Evolutionary conservation across 37 sponge, comb jelly and placozoan genomes (phyloP).

Genomic region (Ephydatia muelleri): DNA sequence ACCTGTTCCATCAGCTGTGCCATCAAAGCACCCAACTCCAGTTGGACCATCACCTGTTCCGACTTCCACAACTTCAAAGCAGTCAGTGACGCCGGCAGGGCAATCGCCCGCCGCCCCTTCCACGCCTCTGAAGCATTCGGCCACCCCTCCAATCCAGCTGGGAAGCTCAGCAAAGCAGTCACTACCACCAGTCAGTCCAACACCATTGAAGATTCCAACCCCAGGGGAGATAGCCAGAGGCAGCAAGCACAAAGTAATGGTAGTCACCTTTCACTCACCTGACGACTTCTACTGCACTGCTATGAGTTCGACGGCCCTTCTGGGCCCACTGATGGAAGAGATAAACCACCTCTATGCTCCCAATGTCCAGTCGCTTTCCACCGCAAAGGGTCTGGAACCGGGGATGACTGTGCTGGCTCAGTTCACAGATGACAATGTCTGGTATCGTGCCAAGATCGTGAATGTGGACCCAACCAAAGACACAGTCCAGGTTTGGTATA

Average conservation of each 20-base stretch:
- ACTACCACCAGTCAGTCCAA: not conserved
- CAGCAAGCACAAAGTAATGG: constrained; percentile 28
- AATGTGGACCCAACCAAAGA: not conserved
- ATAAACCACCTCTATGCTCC: constrained; percentile 9
- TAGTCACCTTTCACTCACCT: constrained; percentile 45
- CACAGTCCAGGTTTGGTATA: constrained; percentile 35
- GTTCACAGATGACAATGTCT: constrained; percentile 69
- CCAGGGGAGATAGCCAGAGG: not conserved
- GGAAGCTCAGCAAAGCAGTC: not conserved
- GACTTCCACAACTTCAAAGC: not conserved
- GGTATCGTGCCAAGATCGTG: constrained; percentile 67
- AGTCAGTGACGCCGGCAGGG: no score
- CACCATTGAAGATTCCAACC: not conserved
- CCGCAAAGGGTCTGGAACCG: not conserved
- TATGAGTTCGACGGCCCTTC: constrained; percentile 20
- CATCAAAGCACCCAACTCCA: not conserved
- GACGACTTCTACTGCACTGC: constrained; percentile 58
- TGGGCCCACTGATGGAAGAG: constrained; percentile 53
- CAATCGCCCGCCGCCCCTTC: not conserved
- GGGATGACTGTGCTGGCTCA: constrained; percentile 17
- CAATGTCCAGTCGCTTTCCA: not conserved
- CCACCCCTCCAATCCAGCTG: not conserved
- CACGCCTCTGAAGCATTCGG: not conserved
- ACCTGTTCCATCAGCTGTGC: not conserved
- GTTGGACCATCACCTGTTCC: not conserved